A percentile compares a stretch with the other conserved stretches of the same genome.
phyloP scores from a whole-genome alignment of 2,888 invertebrate genomes.

The Phragmatobia fuliginosa region DNA sequence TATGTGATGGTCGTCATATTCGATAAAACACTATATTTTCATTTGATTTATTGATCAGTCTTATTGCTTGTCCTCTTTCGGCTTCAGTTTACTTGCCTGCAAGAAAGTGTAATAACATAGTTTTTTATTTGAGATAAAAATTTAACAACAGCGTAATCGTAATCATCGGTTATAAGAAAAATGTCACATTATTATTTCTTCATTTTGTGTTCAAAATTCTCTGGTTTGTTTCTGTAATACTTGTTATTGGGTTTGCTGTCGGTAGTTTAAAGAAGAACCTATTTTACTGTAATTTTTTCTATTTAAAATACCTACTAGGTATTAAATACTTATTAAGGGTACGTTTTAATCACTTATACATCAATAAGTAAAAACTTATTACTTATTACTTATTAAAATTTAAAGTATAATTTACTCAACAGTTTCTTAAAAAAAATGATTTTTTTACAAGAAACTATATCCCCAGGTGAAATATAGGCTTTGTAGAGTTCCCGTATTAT shows the following conservation, averaged over 20 bases:
- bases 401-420: too few species aligned
- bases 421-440: neutral
- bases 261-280: too few species aligned
- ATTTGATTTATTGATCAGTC: neutral
- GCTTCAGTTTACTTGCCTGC: neutral
- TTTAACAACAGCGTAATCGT: neutral
- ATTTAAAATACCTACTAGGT: too few species aligned
- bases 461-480: neutral
- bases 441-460: neutral
- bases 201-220: neutral
- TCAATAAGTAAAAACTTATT: too few species aligned
- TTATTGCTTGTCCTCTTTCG: neutral
- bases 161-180: neutral
- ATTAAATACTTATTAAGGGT: too few species aligned
- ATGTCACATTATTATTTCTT: neutral
- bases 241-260: neutral
- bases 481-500: neutral
- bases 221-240: neutral
- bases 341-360: too few species aligned
- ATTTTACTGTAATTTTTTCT: too few species aligned
- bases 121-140: neutral
- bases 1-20: neutral
- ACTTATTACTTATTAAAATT: too few species aligned
- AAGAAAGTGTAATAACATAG: neutral
- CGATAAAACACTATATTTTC: neutral